Evolutionary conservation across 1,140 invertebrate species (phyloP), one percentile per base, ranked within the genome.

Genomic region (Drosophila ambigua): DNA sequence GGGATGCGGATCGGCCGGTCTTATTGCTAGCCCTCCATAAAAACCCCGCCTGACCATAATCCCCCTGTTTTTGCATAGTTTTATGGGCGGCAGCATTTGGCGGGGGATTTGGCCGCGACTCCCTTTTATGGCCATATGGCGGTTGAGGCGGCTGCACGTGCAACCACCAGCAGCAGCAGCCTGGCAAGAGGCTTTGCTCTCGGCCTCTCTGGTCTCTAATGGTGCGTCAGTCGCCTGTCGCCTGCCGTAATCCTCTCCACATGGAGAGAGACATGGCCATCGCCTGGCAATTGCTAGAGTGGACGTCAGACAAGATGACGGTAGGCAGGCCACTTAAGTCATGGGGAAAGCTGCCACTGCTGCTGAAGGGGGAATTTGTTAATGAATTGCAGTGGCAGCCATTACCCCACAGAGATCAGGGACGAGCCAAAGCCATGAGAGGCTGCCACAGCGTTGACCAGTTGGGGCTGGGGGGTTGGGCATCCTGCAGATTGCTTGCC

Each of bases 311-410:
- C 15, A 9, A 39, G 7, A 41, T 31, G 71, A 43, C 43, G 67
- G 48, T 41, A 26, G 16, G n/a, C 53, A 35, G 28, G 60, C 48
- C 64, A 67, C 73, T 75, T 51, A 69, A 65, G 65, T 49, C 75
- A 24, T 55, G 48, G 49, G 11, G 35, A 4, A 39, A 39, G 35
- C 35, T 39, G 9, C 11, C 13, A 11, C 23, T 51, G 20, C 20
- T 3, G 23, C 20, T 20, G 24, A 24, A 54, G 48, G 28, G 46
- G 55, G 15, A 72, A 76, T 69, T 68, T 68, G 69, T 64, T 82
- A 88, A 87, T 79, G 83, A 88, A 85, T 87, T 87, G 81, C 80
- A 79, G 52, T 72, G 43, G n/a, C n/a, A 63, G 39, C 51, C 58
- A 72, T 60, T 72, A 65, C 59, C 59, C 9, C 28, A n/a, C 63